Conservation (phyloP, 2,113 vertebrate genomes). For the Notiomystis cincta region DNA sequence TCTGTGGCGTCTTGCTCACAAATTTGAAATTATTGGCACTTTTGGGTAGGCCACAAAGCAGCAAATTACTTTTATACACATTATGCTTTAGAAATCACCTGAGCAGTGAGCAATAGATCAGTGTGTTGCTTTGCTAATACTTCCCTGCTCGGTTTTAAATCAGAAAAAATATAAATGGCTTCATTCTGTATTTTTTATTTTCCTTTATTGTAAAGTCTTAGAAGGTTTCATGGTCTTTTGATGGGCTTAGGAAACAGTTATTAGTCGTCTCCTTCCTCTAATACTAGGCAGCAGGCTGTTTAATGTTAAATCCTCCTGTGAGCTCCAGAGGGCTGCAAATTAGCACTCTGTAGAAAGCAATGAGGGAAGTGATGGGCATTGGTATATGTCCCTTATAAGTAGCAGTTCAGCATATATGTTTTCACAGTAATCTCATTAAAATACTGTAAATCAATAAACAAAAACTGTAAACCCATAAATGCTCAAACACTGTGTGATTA, state of each 20-base stretch:
- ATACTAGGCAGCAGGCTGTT: neutral
- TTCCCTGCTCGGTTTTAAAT: neutral
- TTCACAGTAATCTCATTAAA: constrained; percentile 59
- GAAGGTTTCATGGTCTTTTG: constrained; percentile 13
- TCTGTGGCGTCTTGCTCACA: neutral
- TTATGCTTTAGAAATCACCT: neutral
- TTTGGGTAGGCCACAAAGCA: neutral
- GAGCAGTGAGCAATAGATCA: neutral
- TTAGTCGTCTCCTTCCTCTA: neutral
- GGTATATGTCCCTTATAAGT: neutral
- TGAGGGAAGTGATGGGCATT: neutral
- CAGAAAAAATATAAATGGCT: constrained; percentile 21
- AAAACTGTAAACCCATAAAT: constrained; percentile 55
- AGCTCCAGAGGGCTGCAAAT: constrained; percentile 13
- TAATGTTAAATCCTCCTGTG: constrained; percentile 2
- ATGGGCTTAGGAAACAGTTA: neutral
- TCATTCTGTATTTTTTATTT: constrained; percentile 17
- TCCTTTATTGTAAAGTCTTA: neutral
- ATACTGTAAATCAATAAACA: constrained; percentile 65
- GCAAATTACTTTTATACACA: neutral
- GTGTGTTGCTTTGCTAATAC: neutral
- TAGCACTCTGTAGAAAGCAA: neutral
- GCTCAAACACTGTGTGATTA: constrained; percentile 57
- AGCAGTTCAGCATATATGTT: constrained; percentile 34
- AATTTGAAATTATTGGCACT: neutral